These are phyloP conservation scores for Remorina albescens DNA, from an alignment of 2,797 vertebrate species.

Conservation along the genomic window DNA sequence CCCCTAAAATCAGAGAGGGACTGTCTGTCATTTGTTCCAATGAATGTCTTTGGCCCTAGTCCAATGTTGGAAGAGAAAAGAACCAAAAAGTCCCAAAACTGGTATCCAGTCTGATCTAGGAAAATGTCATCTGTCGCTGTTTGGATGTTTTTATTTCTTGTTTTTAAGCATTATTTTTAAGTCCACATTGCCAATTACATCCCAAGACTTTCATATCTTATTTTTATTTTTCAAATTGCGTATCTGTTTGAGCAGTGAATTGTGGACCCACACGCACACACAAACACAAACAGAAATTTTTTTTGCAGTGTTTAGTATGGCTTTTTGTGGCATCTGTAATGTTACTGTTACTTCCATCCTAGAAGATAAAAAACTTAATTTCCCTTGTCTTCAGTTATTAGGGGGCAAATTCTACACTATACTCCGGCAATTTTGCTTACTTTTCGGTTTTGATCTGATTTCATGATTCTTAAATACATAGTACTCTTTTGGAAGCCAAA, in stretches of 20 bases:
- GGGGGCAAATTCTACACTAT: not conserved
- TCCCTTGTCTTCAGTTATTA: not conserved
- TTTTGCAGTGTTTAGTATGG: conserved; percentile 28
- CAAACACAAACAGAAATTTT: conserved; percentile 17
- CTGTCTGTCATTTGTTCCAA: conserved; percentile 62
- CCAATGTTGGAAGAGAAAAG: conserved; percentile 50
- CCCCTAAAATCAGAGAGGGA: conserved; percentile 34
- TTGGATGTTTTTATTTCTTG: conserved; percentile 54
- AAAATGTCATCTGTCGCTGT: conserved; percentile 58
- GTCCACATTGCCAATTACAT: conserved; percentile 32
- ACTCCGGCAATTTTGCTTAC: not conserved
- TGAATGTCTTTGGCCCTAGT: conserved; percentile 54
- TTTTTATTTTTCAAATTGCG: conserved; percentile 56
- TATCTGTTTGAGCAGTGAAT: conserved; percentile 44
- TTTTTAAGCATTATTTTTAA: conserved; percentile 49
- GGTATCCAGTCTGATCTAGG: conserved; percentile 56
- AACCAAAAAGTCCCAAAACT: conserved; percentile 41
- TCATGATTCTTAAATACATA: not conserved
- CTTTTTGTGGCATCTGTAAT: conserved; percentile 30
- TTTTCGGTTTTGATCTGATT: not conserved
- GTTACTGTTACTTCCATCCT: conserved; percentile 14
- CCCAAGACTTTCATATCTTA: conserved; percentile 31
- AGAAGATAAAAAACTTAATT: conserved; percentile 16
- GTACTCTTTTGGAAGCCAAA: not conserved
- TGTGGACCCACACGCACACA: conserved; percentile 6